phyloP scores from a whole-genome alignment of 2,113 vertebrate genomes.

The Buteo buteo region DNA sequence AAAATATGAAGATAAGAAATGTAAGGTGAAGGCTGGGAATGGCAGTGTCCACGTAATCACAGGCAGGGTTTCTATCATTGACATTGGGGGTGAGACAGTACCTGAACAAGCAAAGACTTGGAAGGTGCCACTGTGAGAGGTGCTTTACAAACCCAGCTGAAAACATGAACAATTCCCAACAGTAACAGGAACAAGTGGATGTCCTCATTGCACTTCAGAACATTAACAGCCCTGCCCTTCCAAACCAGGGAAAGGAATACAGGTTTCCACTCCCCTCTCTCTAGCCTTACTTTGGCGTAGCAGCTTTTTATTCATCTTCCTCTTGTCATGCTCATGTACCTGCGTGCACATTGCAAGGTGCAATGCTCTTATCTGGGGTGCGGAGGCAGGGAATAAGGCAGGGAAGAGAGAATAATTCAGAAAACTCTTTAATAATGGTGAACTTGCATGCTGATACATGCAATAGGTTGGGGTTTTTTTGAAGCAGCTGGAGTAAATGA shows the following conservation, averaged over 20 bases:
- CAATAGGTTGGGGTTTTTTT: background rate
- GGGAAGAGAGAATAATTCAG: background rate
- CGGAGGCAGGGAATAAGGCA: background rate
- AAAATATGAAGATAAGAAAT: background rate
- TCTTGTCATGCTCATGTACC: background rate
- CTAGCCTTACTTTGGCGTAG: background rate
- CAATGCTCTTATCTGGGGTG: background rate
- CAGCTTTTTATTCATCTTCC: background rate
- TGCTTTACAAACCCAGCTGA: background rate
- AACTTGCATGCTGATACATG: background rate
- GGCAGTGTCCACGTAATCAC: background rate
- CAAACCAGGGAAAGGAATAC: background rate
- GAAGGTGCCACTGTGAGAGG: background rate
- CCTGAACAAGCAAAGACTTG: background rate
- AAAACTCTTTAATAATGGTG: background rate
- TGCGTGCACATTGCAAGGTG: background rate
- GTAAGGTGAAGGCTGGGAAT: background rate
- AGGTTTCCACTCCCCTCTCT: background rate
- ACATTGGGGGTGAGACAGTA: background rate
- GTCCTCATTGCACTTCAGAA: background rate
- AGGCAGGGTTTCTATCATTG: background rate
- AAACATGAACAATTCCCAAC: background rate
- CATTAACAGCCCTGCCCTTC: background rate
- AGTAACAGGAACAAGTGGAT: background rate
- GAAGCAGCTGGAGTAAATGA: background rate